Evolutionary conservation across 2,113 vertebrate genomes (phyloP).

Genomic region (Calidris pygmaea): DNA sequence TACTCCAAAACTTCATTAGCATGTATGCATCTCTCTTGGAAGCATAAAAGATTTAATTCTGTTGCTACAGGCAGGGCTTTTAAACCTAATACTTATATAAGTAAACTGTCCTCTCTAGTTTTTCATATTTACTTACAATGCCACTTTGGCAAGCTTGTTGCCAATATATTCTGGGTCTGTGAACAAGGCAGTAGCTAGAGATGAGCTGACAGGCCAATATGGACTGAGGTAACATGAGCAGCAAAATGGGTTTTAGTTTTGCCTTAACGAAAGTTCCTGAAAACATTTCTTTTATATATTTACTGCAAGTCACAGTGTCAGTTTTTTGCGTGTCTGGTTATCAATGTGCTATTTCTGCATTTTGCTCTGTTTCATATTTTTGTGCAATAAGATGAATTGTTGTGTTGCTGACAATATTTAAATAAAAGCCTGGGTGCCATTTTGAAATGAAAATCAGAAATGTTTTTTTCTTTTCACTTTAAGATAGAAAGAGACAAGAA

Average conservation of each 20-base stretch:
- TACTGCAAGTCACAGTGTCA: not conserved
- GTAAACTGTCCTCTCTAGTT: slow-evolving; percentile 4
- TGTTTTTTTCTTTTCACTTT: not conserved
- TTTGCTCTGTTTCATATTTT: not conserved
- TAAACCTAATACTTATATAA: slow-evolving; percentile 1
- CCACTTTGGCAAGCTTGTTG: not conserved
- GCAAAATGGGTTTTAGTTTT: not conserved
- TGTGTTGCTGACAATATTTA: not conserved
- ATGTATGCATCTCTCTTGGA: not conserved
- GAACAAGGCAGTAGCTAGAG: not conserved
- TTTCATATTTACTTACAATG: not conserved
- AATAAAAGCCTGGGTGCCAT: not conserved
- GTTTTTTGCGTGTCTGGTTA: not conserved
- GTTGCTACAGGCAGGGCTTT: slow-evolving; percentile 4
- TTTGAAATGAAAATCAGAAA: slow-evolving; percentile 1
- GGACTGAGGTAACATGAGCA: not conserved
- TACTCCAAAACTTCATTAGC: not conserved
- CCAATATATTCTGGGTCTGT: not conserved
- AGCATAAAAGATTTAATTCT: not conserved
- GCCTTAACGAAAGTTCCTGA: not conserved
- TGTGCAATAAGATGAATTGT: not conserved
- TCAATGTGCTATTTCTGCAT: not conserved
- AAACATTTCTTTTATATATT: not conserved
- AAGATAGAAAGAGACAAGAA: slow-evolving; percentile 17
- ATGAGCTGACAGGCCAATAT: not conserved